Percentiles rank a stretch among this genome's conserved stretches.
phyloP scores from a whole-genome alignment of 1,140 invertebrate species.

The Conus betulinus region DNA sequence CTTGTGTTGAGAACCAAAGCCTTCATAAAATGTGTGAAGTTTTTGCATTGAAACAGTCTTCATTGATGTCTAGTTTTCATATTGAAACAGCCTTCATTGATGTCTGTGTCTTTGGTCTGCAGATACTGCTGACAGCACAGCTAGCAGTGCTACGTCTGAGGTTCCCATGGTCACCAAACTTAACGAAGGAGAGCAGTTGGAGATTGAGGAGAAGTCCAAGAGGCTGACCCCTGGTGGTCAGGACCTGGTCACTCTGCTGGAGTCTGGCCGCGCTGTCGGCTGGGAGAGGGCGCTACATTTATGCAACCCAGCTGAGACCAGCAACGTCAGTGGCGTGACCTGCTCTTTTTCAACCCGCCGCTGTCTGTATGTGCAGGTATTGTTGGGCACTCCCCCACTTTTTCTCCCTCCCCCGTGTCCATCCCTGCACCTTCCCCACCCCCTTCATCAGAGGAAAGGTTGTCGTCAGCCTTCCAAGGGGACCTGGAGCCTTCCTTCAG shows the following conservation, averaged over 20 bases:
- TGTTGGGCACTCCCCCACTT: slow-evolving; percentile 26
- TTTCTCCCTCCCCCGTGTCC: neutral
- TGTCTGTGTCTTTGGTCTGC: neutral
- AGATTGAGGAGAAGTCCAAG: slow-evolving; percentile 41
- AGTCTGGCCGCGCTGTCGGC: neutral
- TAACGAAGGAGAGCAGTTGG: slow-evolving; percentile 63
- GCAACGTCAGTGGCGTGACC: neutral
- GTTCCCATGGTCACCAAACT: slow-evolving; percentile 63
- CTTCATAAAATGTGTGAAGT: no score
- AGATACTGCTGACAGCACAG: neutral
- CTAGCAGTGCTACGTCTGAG: slow-evolving; percentile 10
- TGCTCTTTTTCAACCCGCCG: neutral
- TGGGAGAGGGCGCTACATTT: slow-evolving; percentile 20
- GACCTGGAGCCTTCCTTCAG: neutral
- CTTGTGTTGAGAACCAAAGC: no score
- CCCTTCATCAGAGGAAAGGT: neutral
- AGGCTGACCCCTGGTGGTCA: neutral
- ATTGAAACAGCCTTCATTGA: no score
- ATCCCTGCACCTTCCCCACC: neutral
- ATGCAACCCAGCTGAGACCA: slow-evolving; percentile 1
- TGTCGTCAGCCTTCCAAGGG: neutral
- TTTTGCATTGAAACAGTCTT: no score
- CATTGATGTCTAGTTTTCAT: no score
- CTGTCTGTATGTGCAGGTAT: slow-evolving; percentile 35
- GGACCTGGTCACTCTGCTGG: slow-evolving; percentile 42